These are phyloP conservation scores for Nomada fabriciana DNA, from an alignment of 2,888 invertebrate genomes.

Conservation along the genomic window DNA sequence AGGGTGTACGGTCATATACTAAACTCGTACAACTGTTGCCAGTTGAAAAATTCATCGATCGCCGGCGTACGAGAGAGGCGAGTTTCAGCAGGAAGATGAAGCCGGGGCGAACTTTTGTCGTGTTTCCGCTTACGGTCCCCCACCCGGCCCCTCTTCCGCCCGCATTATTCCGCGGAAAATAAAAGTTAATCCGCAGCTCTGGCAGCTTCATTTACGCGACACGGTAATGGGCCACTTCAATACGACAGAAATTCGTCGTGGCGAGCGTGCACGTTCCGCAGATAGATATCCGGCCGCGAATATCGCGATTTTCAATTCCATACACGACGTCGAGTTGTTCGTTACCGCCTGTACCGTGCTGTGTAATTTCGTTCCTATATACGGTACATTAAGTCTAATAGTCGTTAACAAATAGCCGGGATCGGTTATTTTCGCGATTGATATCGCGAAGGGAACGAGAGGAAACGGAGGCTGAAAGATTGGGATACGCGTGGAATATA, in stretches of 20 bases:
- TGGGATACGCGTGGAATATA: background rate
- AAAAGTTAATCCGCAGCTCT: slow-evolving; percentile 41
- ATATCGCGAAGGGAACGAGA: background rate
- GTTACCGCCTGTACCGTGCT: slow-evolving; percentile 11
- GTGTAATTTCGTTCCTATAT: slow-evolving; percentile 32
- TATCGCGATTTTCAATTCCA: slow-evolving; percentile 37
- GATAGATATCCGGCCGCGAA: slow-evolving; percentile 7
- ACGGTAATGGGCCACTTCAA: slow-evolving; percentile 14
- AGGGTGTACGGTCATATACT: slow-evolving; percentile 61
- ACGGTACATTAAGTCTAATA: slow-evolving; percentile 26
- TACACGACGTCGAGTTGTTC: slow-evolving; percentile 25
- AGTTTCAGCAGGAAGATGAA: slow-evolving; percentile 1
- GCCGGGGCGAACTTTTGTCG: slow-evolving; percentile 34
- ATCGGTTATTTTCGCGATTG: slow-evolving; percentile 6
- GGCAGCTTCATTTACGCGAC: slow-evolving; percentile 43
- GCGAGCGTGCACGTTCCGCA: background rate
- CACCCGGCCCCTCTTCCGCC: background rate
- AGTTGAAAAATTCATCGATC: slow-evolving; percentile 71
- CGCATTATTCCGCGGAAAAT: slow-evolving; percentile 27
- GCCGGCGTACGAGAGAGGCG: slow-evolving; percentile 19
- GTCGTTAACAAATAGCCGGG: slow-evolving; percentile 3
- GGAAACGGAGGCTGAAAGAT: background rate
- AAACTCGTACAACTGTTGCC: slow-evolving; percentile 68
- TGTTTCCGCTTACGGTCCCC: background rate
- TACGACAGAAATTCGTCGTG: slow-evolving; percentile 13